Conservation (phyloP, 2,113 vertebrate genomes). For the Melanerpes aurifrons region DNA sequence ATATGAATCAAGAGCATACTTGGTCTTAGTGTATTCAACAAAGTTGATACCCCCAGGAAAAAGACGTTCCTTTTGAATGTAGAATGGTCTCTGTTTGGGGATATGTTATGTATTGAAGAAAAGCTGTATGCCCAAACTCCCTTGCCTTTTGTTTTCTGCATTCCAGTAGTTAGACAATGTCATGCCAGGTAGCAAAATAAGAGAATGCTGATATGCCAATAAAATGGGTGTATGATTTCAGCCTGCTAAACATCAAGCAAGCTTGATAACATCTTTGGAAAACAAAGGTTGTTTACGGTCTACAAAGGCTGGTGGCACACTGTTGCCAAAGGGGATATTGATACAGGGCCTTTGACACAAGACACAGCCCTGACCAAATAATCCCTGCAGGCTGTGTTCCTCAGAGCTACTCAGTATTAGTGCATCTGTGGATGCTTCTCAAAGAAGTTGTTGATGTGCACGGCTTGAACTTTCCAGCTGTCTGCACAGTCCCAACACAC, state of each 20-base stretch:
- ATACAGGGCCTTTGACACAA: not conserved
- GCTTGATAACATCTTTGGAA: not conserved
- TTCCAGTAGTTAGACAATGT: not conserved
- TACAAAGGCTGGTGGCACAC: not conserved
- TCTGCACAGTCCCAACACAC: not conserved
- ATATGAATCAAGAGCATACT: not conserved
- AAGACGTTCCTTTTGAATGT: not conserved
- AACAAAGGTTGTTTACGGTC: not conserved
- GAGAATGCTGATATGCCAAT: not conserved
- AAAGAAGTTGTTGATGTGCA: not conserved
- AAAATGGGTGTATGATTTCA: not conserved
- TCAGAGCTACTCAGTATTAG: not conserved
- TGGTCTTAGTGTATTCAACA: not conserved
- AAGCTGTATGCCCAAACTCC: not conserved
- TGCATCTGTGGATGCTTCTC: not conserved
- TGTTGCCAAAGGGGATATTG: not conserved
- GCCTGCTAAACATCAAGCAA: not conserved
- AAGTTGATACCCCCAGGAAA: not conserved
- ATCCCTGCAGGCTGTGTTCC: not conserved
- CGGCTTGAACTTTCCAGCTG: not conserved
- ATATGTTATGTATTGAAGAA: not conserved
- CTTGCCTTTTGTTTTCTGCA: not conserved
- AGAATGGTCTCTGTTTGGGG: not conserved
- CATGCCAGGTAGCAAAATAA: not conserved
- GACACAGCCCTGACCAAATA: fast-evolving